Evolutionary conservation across 2,113 vertebrate species (phyloP).

Genomic region (Hyperopisus bebe): DNA sequence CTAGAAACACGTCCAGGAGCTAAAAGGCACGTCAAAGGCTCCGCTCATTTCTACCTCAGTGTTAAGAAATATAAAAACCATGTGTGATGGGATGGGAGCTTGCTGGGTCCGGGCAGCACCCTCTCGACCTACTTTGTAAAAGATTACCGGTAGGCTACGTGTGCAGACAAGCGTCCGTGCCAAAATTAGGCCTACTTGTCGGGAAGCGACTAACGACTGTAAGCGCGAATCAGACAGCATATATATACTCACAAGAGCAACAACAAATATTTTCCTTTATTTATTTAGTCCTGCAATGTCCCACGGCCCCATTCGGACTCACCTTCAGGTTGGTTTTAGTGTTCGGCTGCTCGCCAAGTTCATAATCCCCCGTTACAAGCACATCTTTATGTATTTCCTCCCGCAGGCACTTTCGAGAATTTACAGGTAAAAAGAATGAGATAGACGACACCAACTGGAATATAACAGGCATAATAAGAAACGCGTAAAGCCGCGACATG

Average conservation of each 20-base stretch:
- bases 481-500: constrained; percentile 65
- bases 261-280: not conserved
- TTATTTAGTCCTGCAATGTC: not conserved
- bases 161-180: not conserved
- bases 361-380: constrained; percentile 90
- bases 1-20: not conserved
- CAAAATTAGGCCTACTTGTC: not conserved
- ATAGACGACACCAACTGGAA: constrained; percentile 70
- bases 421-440: constrained; percentile 85
- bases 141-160: not conserved
- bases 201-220: not conserved
- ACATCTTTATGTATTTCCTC: constrained; percentile 97
- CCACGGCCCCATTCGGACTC: constrained; percentile 19
- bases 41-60: not conserved
- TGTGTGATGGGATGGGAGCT: not conserved
- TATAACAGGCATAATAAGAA: constrained; percentile 61
- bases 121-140: not conserved
- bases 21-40: not conserved
- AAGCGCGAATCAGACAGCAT: not conserved
- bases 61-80: not conserved
- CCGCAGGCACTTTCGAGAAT: constrained; percentile 85
- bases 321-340: constrained; percentile 88
- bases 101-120: not conserved
- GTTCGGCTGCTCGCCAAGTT: constrained; percentile 77
- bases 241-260: not conserved